A percentile compares a stretch with the other conserved stretches of the same genome.
These are phyloP conservation scores for Trileptium ribeirensis DNA, from an alignment of 2,888 invertebrate genomes.

Conservation along the genomic window DNA sequence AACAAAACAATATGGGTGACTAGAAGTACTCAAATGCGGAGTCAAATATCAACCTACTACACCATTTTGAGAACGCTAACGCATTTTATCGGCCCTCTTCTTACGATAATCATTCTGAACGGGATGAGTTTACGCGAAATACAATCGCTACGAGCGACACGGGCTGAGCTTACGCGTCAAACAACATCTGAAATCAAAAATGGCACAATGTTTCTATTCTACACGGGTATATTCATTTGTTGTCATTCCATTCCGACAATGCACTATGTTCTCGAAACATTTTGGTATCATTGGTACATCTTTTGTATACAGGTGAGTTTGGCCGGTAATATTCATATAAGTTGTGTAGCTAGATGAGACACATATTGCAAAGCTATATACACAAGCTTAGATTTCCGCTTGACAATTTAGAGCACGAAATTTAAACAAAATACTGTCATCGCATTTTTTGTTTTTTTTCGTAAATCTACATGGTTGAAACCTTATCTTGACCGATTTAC, in stretches of 20 bases:
- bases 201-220: background rate
- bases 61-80: background rate
- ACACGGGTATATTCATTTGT: background rate
- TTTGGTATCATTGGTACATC: background rate
- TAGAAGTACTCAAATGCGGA: background rate
- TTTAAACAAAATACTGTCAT: too few relatives aligned
- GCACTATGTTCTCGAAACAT: background rate
- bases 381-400: too few relatives aligned
- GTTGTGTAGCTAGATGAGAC: too few relatives aligned
- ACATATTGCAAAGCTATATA: too few relatives aligned
- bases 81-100: background rate
- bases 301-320: too few relatives aligned
- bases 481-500: too few relatives aligned
- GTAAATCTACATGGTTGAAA: too few relatives aligned
- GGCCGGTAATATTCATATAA: too few relatives aligned
- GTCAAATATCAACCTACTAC: background rate
- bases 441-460: too few relatives aligned
- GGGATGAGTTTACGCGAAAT: background rate
- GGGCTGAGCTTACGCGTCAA: background rate
- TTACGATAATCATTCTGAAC: background rate
- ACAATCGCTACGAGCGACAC: background rate
- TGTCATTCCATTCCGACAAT: background rate
- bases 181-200: background rate
- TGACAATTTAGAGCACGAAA: too few relatives aligned
- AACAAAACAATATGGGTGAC: background rate